A percentile compares a stretch with the other conserved stretches of the same genome.
Evolutionary conservation across 2,797 vertebrate genomes (phyloP).

Genomic region (Sitta carolinensis): DNA sequence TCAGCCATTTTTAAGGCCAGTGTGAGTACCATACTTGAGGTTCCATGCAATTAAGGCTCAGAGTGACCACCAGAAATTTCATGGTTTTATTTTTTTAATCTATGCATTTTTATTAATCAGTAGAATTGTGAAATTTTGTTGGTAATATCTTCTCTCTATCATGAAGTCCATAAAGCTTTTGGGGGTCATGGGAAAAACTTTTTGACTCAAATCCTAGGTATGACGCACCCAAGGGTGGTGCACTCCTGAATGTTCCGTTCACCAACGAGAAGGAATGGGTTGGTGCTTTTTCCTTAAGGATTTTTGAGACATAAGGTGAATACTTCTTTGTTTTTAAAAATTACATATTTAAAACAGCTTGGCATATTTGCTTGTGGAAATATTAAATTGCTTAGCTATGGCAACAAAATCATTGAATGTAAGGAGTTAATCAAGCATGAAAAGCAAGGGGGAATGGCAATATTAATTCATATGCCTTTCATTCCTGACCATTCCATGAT

Average conservation of each 20-base stretch:
- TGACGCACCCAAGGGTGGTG: rapidly evolving
- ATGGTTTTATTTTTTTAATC: background rate
- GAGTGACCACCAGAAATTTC: background rate
- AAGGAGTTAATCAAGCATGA: background rate
- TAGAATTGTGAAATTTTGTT: background rate
- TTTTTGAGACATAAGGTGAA: background rate
- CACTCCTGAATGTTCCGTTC: background rate
- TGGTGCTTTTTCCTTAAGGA: background rate
- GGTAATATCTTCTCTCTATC: background rate
- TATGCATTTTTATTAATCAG: background rate
- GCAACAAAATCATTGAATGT: background rate
- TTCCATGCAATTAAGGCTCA: background rate
- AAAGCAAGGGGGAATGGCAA: background rate
- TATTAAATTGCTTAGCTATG: background rate
- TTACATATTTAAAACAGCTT: background rate
- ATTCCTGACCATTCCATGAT: background rate
- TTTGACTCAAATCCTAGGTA: background rate
- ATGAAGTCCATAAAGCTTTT: background rate
- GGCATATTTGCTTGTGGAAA: background rate
- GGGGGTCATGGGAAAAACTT: background rate
- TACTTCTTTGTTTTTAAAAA: background rate
- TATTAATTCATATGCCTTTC: background rate
- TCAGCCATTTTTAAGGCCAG: background rate
- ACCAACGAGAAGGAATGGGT: background rate
- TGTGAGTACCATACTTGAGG: background rate